Evolutionary conservation across 2,888 invertebrate species (phyloP).

Genomic region (Axea sp.): DNA sequence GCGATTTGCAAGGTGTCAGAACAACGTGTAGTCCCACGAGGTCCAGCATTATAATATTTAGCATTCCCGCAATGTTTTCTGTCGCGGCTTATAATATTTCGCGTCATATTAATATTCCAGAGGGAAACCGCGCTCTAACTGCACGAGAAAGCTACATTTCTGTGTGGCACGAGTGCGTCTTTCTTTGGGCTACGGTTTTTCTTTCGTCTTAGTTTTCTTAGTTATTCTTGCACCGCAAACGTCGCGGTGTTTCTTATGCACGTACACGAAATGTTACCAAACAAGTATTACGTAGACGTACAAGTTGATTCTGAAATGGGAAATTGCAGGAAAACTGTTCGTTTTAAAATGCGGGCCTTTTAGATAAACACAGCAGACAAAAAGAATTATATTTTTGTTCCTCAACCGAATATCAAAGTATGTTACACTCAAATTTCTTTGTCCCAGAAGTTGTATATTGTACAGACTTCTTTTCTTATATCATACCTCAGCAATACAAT

Average conservation of each 20-base stretch:
- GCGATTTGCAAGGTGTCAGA: constrained; percentile 35
- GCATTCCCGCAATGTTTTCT: constrained; percentile 77
- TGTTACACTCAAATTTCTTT: constrained; percentile 42
- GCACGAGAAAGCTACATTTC: constrained; percentile 55
- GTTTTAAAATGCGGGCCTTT: constrained; percentile 36
- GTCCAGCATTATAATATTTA: constrained; percentile 74
- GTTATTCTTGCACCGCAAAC: constrained; percentile 51
- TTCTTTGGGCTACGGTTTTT: constrained; percentile 51
- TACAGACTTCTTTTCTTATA: constrained; percentile 28
- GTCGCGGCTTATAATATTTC: constrained; percentile 79
- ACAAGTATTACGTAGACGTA: constrained; percentile 47
- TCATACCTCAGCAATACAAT: too few relatives aligned
- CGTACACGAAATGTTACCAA: constrained; percentile 52
- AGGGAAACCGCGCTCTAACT: constrained; percentile 69
- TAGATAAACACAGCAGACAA: constrained; percentile 31
- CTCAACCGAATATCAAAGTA: constrained; percentile 40
- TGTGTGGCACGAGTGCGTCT: constrained; percentile 43
- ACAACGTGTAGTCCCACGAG: constrained; percentile 45
- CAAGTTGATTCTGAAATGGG: constrained; percentile 53
- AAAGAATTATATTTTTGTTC: constrained; percentile 36
- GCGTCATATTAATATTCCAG: constrained; percentile 79
- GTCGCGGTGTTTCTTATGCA: constrained; percentile 42
- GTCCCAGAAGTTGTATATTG: constrained; percentile 41
- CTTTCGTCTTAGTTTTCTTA: constrained; percentile 53
- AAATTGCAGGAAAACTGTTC: constrained; percentile 57